phyloP scores from a whole-genome alignment of 1,140 invertebrate species.

The Macrobrachium nipponense region DNA sequence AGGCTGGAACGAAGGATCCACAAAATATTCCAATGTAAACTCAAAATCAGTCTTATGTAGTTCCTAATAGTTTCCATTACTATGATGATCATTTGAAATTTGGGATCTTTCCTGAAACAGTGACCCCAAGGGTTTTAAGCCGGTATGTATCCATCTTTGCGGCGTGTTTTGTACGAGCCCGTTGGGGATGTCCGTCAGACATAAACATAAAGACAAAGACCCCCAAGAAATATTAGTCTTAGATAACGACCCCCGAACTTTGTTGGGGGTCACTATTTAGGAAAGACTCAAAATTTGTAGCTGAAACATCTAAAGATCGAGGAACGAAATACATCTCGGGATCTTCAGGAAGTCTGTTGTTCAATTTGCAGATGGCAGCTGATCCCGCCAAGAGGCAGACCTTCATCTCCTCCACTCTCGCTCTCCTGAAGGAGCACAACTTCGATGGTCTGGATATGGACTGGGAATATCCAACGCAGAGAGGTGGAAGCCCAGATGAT shows the following conservation, averaged over 20 bases:
- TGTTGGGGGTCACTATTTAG: too few relatives aligned
- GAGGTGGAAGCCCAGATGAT: slow-evolving; percentile 29
- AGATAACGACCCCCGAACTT: too few relatives aligned
- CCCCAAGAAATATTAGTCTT: too few relatives aligned
- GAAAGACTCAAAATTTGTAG: too few relatives aligned
- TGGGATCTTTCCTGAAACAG: too few relatives aligned
- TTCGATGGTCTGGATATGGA: slow-evolving; percentile 47
- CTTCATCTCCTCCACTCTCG: slow-evolving; percentile 24
- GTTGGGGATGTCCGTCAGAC: too few relatives aligned
- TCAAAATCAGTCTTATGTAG: neutral
- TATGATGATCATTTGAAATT: neutral
- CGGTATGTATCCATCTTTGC: too few relatives aligned
- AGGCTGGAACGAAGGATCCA: slow-evolving; percentile 79
- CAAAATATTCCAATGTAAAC: slow-evolving; percentile 69
- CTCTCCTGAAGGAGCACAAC: slow-evolving; percentile 33
- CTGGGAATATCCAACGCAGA: slow-evolving; percentile 44
- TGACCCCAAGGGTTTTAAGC: too few relatives aligned
- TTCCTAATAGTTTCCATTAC: neutral
- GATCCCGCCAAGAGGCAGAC: slow-evolving; percentile 2
- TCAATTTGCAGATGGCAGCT: slow-evolving; percentile 1
- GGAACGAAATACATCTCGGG: too few relatives aligned
- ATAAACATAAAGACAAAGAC: too few relatives aligned
- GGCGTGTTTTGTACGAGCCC: too few relatives aligned
- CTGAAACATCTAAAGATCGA: neutral
- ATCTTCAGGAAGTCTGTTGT: neutral